Percentiles rank a stretch among this genome's conserved stretches.
phyloP scores from a whole-genome alignment of 1,140 invertebrate species.

The Hylyphantes graminicola region DNA sequence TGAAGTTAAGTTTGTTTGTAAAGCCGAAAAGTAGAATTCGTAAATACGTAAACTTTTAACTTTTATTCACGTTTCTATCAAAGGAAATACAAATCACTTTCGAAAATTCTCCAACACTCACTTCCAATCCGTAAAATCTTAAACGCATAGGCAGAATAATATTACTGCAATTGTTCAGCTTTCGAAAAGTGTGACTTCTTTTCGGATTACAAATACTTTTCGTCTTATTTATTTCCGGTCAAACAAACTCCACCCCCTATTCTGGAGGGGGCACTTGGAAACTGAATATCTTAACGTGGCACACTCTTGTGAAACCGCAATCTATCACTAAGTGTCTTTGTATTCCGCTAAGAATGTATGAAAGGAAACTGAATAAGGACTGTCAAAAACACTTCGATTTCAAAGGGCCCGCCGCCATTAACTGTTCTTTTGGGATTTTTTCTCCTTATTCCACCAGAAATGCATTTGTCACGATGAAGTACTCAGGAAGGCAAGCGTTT shows the following conservation, averaged over 20 bases:
- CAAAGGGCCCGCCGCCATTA: slow-evolving; percentile 36
- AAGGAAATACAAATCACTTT: too few relatives aligned
- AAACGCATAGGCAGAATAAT: too few relatives aligned
- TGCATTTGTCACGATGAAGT: slow-evolving; percentile 55
- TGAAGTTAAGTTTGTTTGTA: too few relatives aligned
- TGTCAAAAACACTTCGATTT: slow-evolving; percentile 42
- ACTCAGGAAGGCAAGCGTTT: slow-evolving; percentile 15
- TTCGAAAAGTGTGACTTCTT: not conserved
- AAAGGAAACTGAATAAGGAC: slow-evolving; percentile 10
- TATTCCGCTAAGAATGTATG: slow-evolving; percentile 11
- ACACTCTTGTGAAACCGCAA: slow-evolving; percentile 37
- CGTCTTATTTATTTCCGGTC: slow-evolving; percentile 43
- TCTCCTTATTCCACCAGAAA: not conserved
- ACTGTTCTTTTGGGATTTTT: slow-evolving; percentile 32
- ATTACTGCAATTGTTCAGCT: not conserved
- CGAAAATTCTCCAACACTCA: too few relatives aligned
- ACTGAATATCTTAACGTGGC: slow-evolving; percentile 20
- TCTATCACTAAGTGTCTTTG: slow-evolving; percentile 45
- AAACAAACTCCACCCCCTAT: not conserved
- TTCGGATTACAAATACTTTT: not conserved
- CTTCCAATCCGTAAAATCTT: too few relatives aligned
- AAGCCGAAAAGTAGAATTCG: too few relatives aligned
- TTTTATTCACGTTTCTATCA: too few relatives aligned
- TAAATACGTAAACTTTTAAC: too few relatives aligned
- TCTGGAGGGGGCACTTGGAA: not conserved